phyloP scores from a whole-genome alignment of 2,113 vertebrate species.

The Mellivora capensis region DNA sequence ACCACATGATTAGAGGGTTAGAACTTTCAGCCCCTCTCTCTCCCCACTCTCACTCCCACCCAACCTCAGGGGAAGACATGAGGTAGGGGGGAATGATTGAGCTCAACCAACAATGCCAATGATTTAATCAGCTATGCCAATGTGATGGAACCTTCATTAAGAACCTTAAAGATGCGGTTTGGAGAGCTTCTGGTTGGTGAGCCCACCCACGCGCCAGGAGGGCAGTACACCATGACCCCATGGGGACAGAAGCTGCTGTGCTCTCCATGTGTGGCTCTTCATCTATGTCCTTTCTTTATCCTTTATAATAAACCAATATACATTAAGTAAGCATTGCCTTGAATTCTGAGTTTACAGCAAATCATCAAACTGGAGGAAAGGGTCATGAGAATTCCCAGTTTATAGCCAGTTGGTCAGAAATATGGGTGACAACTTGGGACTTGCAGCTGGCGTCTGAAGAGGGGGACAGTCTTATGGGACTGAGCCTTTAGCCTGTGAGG shows the following conservation, averaged over 20 bases:
- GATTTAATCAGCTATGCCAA: not conserved
- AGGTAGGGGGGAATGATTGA: not conserved
- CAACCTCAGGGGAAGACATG: not conserved
- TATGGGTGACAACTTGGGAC: not conserved
- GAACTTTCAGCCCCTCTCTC: not conserved
- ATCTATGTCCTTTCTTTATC: not conserved
- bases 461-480: not conserved
- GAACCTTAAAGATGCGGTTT: not conserved
- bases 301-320: not conserved
- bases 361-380: not conserved
- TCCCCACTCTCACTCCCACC: not conserved
- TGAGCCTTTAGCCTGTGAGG: not conserved
- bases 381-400: not conserved
- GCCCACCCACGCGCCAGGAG: not conserved
- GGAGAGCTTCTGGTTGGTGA: not conserved
- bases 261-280: not conserved
- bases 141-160: not conserved
- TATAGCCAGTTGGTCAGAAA: not conserved
- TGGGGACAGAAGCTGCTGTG: not conserved
- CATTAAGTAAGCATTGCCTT: not conserved
- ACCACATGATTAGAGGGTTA: not conserved
- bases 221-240: too few relatives aligned
- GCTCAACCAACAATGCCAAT: not conserved
- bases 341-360: not conserved
- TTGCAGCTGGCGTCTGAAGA: not conserved